Conservation (phyloP, 2,113 vertebrate genomes). For the Hippoglossus stenolepis region DNA sequence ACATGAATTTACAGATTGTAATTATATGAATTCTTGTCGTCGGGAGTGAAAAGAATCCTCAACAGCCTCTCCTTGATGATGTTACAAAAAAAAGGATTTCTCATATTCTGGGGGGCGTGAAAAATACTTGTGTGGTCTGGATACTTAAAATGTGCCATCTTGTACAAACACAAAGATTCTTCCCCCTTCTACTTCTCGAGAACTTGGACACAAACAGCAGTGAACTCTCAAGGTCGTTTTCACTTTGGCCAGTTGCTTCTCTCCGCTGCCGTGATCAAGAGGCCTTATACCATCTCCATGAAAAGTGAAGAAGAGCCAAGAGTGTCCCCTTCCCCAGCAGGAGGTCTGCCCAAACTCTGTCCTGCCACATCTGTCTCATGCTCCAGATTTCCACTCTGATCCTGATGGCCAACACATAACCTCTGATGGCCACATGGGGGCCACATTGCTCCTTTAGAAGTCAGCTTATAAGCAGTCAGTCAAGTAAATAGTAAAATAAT, state of each 20-base stretch:
- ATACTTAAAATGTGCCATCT: neutral
- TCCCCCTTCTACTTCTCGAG: too few species aligned
- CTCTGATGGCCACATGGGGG: constrained; percentile 32
- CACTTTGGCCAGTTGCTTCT: neutral
- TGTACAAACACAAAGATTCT: too few species aligned
- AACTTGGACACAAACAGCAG: too few species aligned
- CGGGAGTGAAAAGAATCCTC: neutral
- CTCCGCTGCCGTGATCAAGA: neutral
- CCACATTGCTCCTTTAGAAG: constrained; percentile 8
- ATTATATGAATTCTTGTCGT: neutral
- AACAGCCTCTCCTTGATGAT: neutral
- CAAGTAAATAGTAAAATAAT: neutral
- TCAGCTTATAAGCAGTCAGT: neutral
- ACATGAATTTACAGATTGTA: neutral
- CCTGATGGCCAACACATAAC: neutral
- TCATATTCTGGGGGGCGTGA: neutral
- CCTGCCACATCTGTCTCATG: neutral
- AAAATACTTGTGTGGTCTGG: neutral
- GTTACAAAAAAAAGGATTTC: neutral
- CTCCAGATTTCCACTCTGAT: neutral
- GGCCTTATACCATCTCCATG: neutral
- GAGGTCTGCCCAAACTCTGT: neutral
- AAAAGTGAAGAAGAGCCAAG: neutral
- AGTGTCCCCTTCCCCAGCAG: too few species aligned
- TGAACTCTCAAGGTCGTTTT: too few species aligned